Evolutionary conservation across 2,888 invertebrate genomes (phyloP).

Genomic region (Orthosia cruda): DNA sequence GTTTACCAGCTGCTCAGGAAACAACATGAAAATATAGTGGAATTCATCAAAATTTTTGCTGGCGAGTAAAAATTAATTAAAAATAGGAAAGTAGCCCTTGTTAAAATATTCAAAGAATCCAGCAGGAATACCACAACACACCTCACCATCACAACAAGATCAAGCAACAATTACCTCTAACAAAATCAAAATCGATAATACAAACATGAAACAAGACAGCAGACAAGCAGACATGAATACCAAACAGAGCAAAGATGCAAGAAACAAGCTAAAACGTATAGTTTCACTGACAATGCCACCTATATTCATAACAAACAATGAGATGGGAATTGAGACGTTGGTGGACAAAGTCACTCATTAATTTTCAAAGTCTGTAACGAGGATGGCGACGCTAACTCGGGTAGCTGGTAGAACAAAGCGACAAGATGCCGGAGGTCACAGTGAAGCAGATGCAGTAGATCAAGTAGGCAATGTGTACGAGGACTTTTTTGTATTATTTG

Average conservation of each 20-base stretch:
- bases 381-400: slow-evolving; percentile 77
- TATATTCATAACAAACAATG: slow-evolving; percentile 78
- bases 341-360: slow-evolving; percentile 85
- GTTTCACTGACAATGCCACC: slow-evolving; percentile 69
- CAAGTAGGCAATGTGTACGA: slow-evolving; percentile 15
- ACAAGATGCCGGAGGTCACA: slow-evolving; percentile 53
- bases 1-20: slow-evolving; percentile 8
- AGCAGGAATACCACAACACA: slow-evolving; percentile 13
- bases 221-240: slow-evolving; percentile 67
- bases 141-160: slow-evolving; percentile 42
- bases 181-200: slow-evolving; percentile 62
- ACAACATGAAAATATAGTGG: background rate
- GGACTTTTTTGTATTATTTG: background rate
- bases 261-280: slow-evolving; percentile 62
- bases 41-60: too few species aligned
- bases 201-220: slow-evolving; percentile 65
- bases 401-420: slow-evolving; percentile 72
- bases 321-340: slow-evolving; percentile 80
- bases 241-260: slow-evolving; percentile 61
- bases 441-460: slow-evolving; percentile 57
- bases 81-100: too few species aligned
- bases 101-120: background rate
- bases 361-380: slow-evolving; percentile 86
- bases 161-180: slow-evolving; percentile 57
- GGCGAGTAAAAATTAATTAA: too few species aligned